Conservation (phyloP, 2,888 invertebrate genomes). For the Bembecia ichneumoniformis region DNA sequence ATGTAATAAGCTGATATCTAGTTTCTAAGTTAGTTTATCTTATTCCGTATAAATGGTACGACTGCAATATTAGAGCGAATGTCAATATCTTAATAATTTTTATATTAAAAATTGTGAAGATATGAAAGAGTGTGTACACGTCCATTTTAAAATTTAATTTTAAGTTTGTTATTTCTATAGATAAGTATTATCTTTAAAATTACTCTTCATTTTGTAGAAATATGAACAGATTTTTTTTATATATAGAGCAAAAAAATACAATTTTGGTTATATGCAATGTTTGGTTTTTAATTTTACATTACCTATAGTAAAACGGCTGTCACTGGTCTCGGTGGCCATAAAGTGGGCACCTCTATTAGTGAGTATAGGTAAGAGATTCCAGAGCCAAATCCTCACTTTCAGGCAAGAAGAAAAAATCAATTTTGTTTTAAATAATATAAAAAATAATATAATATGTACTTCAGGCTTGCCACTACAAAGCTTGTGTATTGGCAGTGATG, state of each 20-base stretch:
- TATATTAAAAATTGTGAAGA: constrained; percentile 68
- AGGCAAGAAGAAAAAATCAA: too few relatives aligned
- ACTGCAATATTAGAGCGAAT: constrained; percentile 20
- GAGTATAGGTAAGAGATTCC: too few relatives aligned
- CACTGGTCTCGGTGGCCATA: too few relatives aligned
- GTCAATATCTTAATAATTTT: constrained; percentile 59
- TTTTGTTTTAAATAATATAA: too few relatives aligned
- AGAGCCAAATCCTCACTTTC: too few relatives aligned
- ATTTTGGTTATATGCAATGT: constrained; percentile 24
- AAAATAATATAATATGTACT: too few relatives aligned
- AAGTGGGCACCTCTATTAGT: too few relatives aligned
- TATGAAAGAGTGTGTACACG: constrained; percentile 51
- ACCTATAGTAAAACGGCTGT: background rate
- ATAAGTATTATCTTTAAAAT: constrained; percentile 63
- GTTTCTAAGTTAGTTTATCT: constrained; percentile 33
- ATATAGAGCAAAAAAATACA: constrained; percentile 57
- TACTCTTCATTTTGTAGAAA: constrained; percentile 58
- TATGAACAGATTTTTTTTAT: constrained; percentile 54
- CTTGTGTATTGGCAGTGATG: too few relatives aligned
- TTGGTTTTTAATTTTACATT: background rate
- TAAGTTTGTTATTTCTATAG: constrained; percentile 44
- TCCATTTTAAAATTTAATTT: constrained; percentile 44
- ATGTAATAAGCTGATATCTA: constrained; percentile 38
- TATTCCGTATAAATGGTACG: constrained; percentile 35
- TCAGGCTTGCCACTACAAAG: too few relatives aligned